Evolutionary conservation across 2,797 vertebrate species (phyloP), one percentile per base, ranked within the genome.

Genomic region (Tadarida brasiliensis): DNA sequence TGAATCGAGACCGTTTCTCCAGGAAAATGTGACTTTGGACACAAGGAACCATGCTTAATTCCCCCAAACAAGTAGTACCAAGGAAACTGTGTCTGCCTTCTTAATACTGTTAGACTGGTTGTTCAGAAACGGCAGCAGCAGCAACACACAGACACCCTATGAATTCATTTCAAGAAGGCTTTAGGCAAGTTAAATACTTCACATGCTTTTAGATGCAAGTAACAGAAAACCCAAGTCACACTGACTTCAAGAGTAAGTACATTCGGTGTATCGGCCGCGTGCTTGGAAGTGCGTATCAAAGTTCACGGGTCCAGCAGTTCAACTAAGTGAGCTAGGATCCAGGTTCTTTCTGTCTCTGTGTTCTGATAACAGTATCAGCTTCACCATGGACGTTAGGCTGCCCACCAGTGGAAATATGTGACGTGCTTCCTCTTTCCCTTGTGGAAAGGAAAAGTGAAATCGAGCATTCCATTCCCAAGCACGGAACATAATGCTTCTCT

Each of bases 1-100:
- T 49, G 71, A 95, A 87, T 82, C 68, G 76, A 90, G 85, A 96
- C 56, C 28, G 33, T 78, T 87, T 93, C 30, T 93, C 22, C 54
- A 51, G 90, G 77, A 95, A 96, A 96, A 78, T 76, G 57, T 47
- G 77, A 76, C 81, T 94, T 82, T 63, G 80, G 49, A 61, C 56
- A 61, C 16, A 87, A 35, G 57, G 33, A 92, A 90, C 44, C n/a
- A 78, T 61, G 70, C 67, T 12, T 85, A 44, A 94, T 49, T 71
- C 76, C 78, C 30, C 88, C 70, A 96, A 88, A 22, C 11, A 84
- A 94, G 44, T 33, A 56, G 70, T 44, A 51, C 26, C 33, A 57
- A 88, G 73, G 59, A 87, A 74, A 91, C 0, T 11, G 16, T 73
- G 20, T 88, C 81, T 56, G 2, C 19, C 1, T 9, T 84, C 35